Evolutionary conservation across 2,113 vertebrate genomes (phyloP).

Genomic region (Tupaia chinensis): DNA sequence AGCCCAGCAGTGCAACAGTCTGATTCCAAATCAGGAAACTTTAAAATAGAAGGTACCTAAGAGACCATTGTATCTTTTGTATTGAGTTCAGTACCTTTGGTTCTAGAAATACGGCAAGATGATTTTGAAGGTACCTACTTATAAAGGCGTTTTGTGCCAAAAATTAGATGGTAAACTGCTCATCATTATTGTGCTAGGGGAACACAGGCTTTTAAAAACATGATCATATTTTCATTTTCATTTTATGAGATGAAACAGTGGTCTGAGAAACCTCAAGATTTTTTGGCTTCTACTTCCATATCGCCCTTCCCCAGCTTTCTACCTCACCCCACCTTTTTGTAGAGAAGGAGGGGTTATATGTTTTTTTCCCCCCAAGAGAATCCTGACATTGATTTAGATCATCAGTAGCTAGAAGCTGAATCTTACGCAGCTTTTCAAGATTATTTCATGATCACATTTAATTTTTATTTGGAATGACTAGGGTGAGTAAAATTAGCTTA

Average conservation of each 20-base stretch:
- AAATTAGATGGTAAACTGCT: not conserved
- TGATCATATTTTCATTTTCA: not conserved
- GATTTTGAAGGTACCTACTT: not conserved
- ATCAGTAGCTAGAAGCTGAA: not conserved
- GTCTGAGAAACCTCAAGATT: not conserved
- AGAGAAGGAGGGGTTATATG: not conserved
- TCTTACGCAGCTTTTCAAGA: not conserved
- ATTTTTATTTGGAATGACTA: conserved; percentile 34
- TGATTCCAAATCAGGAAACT: not conserved
- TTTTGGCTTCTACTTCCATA: not conserved
- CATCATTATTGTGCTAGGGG: not conserved
- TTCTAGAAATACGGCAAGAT: not conserved
- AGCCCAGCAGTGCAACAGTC: not conserved
- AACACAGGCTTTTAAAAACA: not conserved
- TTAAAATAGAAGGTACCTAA: not conserved
- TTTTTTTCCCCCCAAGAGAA: not conserved
- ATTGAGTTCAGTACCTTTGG: not conserved
- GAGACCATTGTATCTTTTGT: not conserved
- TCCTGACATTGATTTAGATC: not conserved
- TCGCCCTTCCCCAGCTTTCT: too few species aligned
- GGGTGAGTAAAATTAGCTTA: conserved; percentile 2
- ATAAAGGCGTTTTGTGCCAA: not conserved
- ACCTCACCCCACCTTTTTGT: not conserved
- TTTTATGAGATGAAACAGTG: not conserved
- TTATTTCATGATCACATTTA: not conserved